Base-by-base conservation (phyloP, 2,797 vertebrate species). In the Anguilla anguilla region DNA sequence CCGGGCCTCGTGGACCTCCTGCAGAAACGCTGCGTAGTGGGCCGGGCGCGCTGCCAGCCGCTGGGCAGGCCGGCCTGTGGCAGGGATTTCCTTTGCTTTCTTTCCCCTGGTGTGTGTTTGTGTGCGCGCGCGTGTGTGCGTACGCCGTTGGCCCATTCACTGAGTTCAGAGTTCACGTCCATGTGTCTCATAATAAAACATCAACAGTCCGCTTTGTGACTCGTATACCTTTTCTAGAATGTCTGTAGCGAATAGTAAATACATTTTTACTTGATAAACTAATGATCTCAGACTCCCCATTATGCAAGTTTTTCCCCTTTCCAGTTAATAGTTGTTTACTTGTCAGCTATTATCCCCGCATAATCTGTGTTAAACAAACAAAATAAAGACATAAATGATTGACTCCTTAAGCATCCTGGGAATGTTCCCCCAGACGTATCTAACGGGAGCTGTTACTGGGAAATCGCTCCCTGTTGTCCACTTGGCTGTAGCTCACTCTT, bases 21-120 rank as follows among this genome's bases (percentile, higher is more conserved):
- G 81, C 87, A 89, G 90, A 93, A 90, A 93, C 92, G 94, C 94
- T 95, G 94, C 95, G 94, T 91, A 92, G 92, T 87, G 91, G 91
- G 84, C 91, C 2, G 88, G 94, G 95, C 93, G 59, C 7, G 10
- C 86, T 90, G 94, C 94, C 95, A 94, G 91, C 86, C 59, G 7
- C 15, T 9, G 39, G n/a, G 59, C 22, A 84, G 82, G 49, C 84
- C 64, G 85, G 87, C 46, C 67, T 79, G 83, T 57, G 83, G 69
- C 67, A 25, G 35, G 83, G 67, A 79, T 77, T 72, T 88, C 55
- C 55, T 77, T 64, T 43, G 57, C 28, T 86, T 74, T 86, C 85
- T 64, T 49, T 85, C 53, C 13, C 53, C 87, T 69, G 83, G 67
- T 85, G 51, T 69, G 49, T 35, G 61, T 61, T 46, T 79, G 74